These are phyloP conservation scores for Myodes glareolus DNA, from an alignment of 2,113 vertebrate genomes.

Conservation along the genomic window DNA sequence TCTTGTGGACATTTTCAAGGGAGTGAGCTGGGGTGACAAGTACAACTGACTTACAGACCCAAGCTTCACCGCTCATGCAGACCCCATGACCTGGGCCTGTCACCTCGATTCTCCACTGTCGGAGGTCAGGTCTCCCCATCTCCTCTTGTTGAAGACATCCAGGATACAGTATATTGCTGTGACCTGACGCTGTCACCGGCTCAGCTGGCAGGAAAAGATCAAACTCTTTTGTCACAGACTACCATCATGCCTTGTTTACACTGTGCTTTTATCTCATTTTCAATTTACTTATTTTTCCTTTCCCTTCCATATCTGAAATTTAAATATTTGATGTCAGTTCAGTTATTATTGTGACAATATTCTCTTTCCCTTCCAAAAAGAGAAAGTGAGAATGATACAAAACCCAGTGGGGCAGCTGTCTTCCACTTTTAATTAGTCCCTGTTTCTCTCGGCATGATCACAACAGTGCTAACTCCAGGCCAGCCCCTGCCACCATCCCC, in stretches of 20 bases:
- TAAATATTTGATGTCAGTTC: constrained; percentile 85
- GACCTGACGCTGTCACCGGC: neutral
- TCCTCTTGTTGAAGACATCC: neutral
- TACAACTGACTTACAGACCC: neutral
- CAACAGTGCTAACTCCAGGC: constrained; percentile 37
- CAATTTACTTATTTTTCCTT: constrained; percentile 51
- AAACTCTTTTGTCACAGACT: constrained; percentile 69
- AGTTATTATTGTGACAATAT: constrained; percentile 85
- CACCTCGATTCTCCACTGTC: neutral
- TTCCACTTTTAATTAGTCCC: constrained; percentile 80
- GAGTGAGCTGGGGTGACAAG: neutral
- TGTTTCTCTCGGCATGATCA: constrained; percentile 45
- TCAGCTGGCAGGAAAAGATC: neutral
- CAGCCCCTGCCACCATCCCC: neutral
- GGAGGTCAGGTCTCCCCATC: rapidly evolving
- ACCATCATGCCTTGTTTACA: constrained; percentile 79
- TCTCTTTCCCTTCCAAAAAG: constrained; percentile 81
- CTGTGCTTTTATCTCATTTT: constrained; percentile 82
- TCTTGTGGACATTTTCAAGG: neutral
- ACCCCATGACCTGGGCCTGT: neutral
- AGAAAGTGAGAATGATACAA: constrained; percentile 78
- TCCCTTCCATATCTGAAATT: constrained; percentile 69
- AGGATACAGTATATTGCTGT: neutral
- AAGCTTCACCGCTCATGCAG: rapidly evolving
- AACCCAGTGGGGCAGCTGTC: constrained; percentile 81